Conservation (phyloP, 2,113 vertebrate genomes). For the Oreocharis arfaki region DNA sequence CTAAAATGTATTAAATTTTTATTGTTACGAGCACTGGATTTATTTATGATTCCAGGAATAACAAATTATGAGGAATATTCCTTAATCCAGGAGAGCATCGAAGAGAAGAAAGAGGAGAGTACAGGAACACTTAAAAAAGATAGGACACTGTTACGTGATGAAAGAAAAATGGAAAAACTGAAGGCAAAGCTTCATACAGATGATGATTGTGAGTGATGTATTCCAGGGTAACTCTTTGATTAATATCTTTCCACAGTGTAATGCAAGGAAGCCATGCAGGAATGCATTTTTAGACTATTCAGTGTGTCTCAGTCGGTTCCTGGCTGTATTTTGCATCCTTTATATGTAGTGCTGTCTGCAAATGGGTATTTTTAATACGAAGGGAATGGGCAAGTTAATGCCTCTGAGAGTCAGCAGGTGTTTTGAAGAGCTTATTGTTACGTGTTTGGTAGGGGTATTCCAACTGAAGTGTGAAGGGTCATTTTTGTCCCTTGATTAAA, state of each 20-base stretch:
- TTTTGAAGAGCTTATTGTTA: not conserved
- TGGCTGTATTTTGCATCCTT: not conserved
- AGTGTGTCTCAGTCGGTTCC: not conserved
- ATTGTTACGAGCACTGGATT: not conserved
- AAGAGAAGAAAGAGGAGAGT: constrained; percentile 93
- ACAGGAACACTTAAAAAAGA: constrained; percentile 94
- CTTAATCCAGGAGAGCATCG: constrained; percentile 89
- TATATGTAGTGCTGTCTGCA: not conserved
- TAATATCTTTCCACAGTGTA: not conserved
- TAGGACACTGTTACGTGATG: constrained; percentile 87
- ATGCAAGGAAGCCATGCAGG: not conserved
- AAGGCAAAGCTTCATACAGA: constrained; percentile 99
- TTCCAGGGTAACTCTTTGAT: not conserved
- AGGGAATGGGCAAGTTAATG: not conserved
- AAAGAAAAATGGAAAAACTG: constrained; percentile 98
- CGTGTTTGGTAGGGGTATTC: not conserved
- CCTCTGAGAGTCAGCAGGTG: not conserved
- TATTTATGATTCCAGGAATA: constrained; percentile 83
- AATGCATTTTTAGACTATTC: not conserved
- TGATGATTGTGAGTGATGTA: constrained; percentile 86
- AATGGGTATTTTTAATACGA: not conserved
- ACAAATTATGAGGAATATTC: constrained; percentile 99
- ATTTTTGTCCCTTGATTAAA: not conserved
- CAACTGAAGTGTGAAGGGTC: not conserved
- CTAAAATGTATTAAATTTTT: not conserved